Conservation (phyloP, 1,140 invertebrate genomes). For the Piezodorus guildinii region DNA sequence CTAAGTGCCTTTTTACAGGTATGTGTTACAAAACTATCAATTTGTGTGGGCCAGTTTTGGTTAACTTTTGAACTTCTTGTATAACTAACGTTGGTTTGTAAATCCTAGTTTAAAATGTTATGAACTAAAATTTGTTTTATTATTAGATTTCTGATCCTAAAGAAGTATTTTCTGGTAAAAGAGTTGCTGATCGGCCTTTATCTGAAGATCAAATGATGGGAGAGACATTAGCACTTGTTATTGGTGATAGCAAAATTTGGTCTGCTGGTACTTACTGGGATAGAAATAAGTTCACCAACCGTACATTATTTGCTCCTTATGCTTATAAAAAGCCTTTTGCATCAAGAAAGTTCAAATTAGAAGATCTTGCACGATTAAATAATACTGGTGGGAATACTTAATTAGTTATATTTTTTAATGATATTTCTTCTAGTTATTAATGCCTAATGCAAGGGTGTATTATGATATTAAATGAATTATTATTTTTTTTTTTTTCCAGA, state of each 20-base stretch:
- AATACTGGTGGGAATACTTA: conserved; percentile 43
- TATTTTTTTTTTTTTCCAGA: conserved; percentile 35
- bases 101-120: too few species aligned
- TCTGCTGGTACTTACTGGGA: conserved; percentile 90
- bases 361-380: conserved; percentile 74
- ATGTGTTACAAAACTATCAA: too few species aligned
- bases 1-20: conserved; percentile 87
- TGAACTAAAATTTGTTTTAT: conserved; percentile 1
- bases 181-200: conserved; percentile 74
- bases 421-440: neutral
- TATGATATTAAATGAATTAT: conserved; percentile 17
- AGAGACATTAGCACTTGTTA: conserved; percentile 78
- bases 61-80: too few species aligned
- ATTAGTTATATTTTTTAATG: too few species aligned
- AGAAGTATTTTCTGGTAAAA: conserved; percentile 86
- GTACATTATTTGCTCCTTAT: conserved; percentile 86
- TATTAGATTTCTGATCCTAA: conserved; percentile 75
- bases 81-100: too few species aligned
- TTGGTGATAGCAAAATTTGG: conserved; percentile 85
- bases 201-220: conserved; percentile 91
- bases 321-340: conserved; percentile 80
- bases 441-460: neutral
- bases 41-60: too few species aligned
- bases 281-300: conserved; percentile 85
- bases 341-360: conserved; percentile 71